Base-by-base conservation (phyloP, 92 coral and sea anemone species). In the Actinernus sp. region DNA sequence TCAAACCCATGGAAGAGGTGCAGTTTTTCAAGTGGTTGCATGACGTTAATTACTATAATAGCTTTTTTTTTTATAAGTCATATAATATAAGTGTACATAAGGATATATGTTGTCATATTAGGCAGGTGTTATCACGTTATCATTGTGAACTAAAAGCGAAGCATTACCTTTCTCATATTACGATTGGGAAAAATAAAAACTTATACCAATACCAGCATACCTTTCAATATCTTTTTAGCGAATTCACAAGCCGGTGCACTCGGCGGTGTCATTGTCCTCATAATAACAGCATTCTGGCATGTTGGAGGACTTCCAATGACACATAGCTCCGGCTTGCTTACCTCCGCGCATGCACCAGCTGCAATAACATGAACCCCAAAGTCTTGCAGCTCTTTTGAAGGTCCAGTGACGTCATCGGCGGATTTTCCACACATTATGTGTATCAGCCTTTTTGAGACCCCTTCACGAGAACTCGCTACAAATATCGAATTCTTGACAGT, bases 351-450 rank as follows among this genome's bases (percentile, higher is more conserved):
- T 20, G 79, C 78, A 13, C 96, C 96, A 13, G 86, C 88, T 0
- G 96, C 51, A 22, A 89, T 64, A 29, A 89, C 78, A 48, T 49
- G 32, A 17, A 89, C 88, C 8, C 84, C 81, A 7, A 32, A 47
- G 31, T 57, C 82, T 26, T 50, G 83, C 2, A 89, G 71, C 7
- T 43, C 77, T 44, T 46, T 68, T 1, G 88, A 49, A 2, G 96
- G 91, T 4, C 9, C 33, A 28, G 57, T 73, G 16, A 84, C 91
- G 57, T 89, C 96, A 79, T 89, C 96, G 27, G 57, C 61, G 1
- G 96, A 79, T 22, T 84, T 73, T 26, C 96, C 83, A 22, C 96
- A 89, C 81, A 84, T 73, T 32, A 83, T 65, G 44, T 76, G 89
- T 16, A 83, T 34, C 8, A 89, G 70, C 47, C 83, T 71, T 31